Percentiles rank a stretch among this genome's conserved stretches.
phyloP scores from a whole-genome alignment of 2,113 vertebrate species.

The Muntiacus reevesi region DNA sequence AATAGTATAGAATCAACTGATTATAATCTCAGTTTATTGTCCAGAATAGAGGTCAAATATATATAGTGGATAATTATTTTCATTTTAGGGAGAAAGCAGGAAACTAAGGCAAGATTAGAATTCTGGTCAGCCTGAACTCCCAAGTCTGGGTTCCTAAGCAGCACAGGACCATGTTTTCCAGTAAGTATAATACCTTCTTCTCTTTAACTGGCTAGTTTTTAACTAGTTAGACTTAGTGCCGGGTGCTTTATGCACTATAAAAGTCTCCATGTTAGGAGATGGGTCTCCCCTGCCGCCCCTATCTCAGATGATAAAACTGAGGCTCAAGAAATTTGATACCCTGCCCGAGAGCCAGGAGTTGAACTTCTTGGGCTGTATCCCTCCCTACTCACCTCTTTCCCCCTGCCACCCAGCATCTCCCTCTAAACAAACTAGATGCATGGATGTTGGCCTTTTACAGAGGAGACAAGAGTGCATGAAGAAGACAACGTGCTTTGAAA shows the following conservation, averaged over 20 bases:
- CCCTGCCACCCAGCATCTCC: fast-evolving
- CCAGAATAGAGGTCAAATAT: neutral
- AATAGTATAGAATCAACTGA: neutral
- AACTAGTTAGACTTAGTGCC: fast-evolving
- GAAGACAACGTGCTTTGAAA: neutral
- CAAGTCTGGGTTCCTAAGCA: neutral
- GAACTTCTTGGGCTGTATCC: neutral
- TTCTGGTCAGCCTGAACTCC: neutral
- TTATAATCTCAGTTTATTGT: neutral
- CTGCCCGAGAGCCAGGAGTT: neutral
- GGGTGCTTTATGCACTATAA: fast-evolving
- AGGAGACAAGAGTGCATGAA: neutral
- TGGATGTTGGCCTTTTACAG: neutral
- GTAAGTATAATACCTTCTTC: neutral
- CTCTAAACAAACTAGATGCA: neutral
- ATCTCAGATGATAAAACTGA: neutral
- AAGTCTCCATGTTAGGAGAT: neutral
- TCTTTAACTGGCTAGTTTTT: fast-evolving
- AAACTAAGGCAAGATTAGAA: neutral
- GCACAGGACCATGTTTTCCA: neutral
- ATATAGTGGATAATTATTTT: neutral
- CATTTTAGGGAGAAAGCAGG: neutral
- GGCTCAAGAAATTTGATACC: neutral
- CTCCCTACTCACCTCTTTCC: neutral
- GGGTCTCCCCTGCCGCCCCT: fast-evolving